phyloP scores from a whole-genome alignment of 2,888 invertebrate species.

The Amorpha juglandis region DNA sequence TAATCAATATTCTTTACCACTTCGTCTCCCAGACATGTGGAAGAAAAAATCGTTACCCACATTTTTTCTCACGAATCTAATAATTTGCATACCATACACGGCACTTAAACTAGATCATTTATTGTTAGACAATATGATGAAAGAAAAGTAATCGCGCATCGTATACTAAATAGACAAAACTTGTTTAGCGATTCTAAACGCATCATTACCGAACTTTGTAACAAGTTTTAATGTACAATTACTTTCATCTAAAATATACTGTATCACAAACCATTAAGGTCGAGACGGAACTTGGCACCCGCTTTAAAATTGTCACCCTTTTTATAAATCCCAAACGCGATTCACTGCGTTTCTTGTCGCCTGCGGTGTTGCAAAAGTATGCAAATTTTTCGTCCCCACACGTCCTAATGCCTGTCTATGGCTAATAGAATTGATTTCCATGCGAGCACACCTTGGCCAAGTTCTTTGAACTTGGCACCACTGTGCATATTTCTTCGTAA shows the following conservation, averaged over 20 bases:
- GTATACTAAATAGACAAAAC: conserved; percentile 78
- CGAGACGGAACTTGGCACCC: conserved; percentile 29
- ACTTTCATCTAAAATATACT: conserved; percentile 30
- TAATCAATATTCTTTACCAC: background rate
- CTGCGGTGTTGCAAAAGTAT: conserved; percentile 63
- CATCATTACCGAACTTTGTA: conserved; percentile 62
- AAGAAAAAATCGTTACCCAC: conserved; percentile 26
- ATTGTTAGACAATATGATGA: conserved; percentile 51
- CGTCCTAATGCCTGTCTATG: background rate
- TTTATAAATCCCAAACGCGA: conserved; percentile 44
- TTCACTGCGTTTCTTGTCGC: conserved; percentile 54
- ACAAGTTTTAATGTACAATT: conserved; percentile 28
- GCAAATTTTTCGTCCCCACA: conserved; percentile 54
- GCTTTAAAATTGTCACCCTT: conserved; percentile 41
- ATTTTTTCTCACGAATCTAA: conserved; percentile 66
- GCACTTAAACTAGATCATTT: conserved; percentile 58
- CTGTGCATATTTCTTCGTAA: conserved; percentile 29
- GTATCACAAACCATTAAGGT: conserved; percentile 36
- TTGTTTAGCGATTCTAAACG: conserved; percentile 76
- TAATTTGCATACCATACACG: conserved; percentile 58
- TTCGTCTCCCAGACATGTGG: conserved; percentile 5
- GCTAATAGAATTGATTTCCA: conserved; percentile 6
- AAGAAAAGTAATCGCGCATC: conserved; percentile 58
- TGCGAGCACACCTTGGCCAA: background rate
- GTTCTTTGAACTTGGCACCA: conserved; percentile 17